Evolutionary conservation across 64 coral and sea anemone species (phyloP).

Genomic region (Actinia tenebrosa): DNA sequence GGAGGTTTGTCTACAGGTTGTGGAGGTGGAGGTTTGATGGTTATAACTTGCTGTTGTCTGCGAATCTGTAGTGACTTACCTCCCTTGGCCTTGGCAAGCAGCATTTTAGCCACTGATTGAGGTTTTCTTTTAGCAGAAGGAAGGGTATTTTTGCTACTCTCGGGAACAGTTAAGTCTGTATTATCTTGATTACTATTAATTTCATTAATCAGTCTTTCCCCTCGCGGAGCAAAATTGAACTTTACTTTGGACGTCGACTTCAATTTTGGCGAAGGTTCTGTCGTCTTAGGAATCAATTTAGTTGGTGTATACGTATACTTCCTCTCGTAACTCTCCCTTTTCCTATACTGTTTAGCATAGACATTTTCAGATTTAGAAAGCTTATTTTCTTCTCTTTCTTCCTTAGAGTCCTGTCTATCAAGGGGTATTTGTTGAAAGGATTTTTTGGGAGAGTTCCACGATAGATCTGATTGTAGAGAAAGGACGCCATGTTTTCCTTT

Average conservation of each 20-base stretch:
- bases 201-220: conserved; percentile 30
- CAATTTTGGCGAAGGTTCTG: conserved; percentile 40
- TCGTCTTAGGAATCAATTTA: conserved; percentile 29
- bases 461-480: conserved; percentile 22
- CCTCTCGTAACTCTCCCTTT: conserved; percentile 82
- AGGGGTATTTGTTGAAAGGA: conserved; percentile 29
- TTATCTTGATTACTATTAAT: conserved; percentile 12
- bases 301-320: conserved; percentile 68
- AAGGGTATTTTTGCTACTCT: conserved; percentile 25
- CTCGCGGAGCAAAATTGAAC: conserved; percentile 51
- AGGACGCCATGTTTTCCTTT: conserved; percentile 40
- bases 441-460: conserved; percentile 46
- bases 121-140: conserved; percentile 39
- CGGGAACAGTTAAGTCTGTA: conserved; percentile 20
- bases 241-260: conserved; percentile 57
- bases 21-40: conserved; percentile 2
- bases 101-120: conserved; percentile 58
- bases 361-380: conserved; percentile 48
- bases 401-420: neutral
- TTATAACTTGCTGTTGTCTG: conserved; percentile 46
- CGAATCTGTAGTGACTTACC: conserved; percentile 61
- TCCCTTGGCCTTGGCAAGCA: conserved; percentile 84
- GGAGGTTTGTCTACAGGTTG: conserved; percentile 26
- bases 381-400: conserved; percentile 30
- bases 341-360: conserved; percentile 85